These are phyloP conservation scores for Isurus oxyrinchus DNA, from an alignment of 2,113 vertebrate genomes.

Conservation along the genomic window DNA sequence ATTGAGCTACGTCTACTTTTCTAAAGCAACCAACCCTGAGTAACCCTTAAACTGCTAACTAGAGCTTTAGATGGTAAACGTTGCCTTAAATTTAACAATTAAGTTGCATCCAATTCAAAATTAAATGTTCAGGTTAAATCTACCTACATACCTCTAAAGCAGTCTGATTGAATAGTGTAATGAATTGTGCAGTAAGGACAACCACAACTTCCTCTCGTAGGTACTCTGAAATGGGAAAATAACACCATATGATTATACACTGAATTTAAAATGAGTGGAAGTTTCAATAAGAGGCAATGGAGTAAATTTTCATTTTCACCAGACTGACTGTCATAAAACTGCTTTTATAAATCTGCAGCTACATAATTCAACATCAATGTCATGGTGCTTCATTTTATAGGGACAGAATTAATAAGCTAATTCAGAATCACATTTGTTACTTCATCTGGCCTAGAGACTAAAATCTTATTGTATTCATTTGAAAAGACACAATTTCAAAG, in stretches of 20 bases:
- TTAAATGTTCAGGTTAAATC: background rate
- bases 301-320: background rate
- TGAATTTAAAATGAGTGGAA: background rate
- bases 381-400: background rate
- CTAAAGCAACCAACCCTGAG: background rate
- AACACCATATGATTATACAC: background rate
- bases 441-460: background rate
- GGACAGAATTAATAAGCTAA: background rate
- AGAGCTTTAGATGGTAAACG: background rate
- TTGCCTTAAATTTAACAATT: background rate
- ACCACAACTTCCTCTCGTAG: slow-evolving; percentile 71
- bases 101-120: background rate
- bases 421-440: background rate
- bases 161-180: slow-evolving; percentile 74
- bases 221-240: slow-evolving; percentile 53
- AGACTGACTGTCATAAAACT: background rate
- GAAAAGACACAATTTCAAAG: background rate
- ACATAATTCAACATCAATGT: background rate
- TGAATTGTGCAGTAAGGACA: slow-evolving; percentile 67
- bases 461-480: background rate
- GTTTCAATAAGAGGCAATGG: background rate
- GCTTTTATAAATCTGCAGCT: background rate
- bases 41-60: background rate
- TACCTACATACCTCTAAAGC: slow-evolving; percentile 60
- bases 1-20: background rate